phyloP scores from a whole-genome alignment of 1,140 invertebrate genomes.

The Meloidogyne chitwoodi region DNA sequence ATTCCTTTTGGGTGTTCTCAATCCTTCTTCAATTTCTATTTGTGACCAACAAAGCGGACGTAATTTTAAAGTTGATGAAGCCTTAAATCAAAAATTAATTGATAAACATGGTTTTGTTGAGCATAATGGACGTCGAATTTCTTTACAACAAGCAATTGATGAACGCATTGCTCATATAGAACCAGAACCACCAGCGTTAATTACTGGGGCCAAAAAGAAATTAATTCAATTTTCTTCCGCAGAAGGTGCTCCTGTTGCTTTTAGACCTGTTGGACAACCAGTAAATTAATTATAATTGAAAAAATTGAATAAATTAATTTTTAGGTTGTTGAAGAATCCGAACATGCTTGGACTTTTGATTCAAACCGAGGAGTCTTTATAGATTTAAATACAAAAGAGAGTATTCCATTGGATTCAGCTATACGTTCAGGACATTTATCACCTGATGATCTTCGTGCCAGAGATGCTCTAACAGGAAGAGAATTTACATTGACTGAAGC shows the following conservation, averaged over 20 bases:
- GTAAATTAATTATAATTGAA: not conserved
- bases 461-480: slow-evolving; percentile 70
- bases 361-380: slow-evolving; percentile 44
- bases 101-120: slow-evolving; percentile 76
- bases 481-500: slow-evolving; percentile 71
- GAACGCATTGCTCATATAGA: slow-evolving; percentile 68
- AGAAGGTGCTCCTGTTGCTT: slow-evolving; percentile 61
- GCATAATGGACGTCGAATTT: slow-evolving; percentile 73
- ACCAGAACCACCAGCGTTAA: slow-evolving; percentile 46
- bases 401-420: slow-evolving; percentile 71
- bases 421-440: slow-evolving; percentile 62
- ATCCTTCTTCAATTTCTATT: slow-evolving; percentile 73
- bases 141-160: slow-evolving; percentile 75
- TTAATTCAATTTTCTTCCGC: slow-evolving; percentile 57
- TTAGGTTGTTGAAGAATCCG: slow-evolving; percentile 50
- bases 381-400: slow-evolving; percentile 66
- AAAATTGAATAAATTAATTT: not conserved
- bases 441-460: slow-evolving; percentile 66
- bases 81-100: slow-evolving; percentile 76
- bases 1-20: slow-evolving; percentile 71
- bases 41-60: slow-evolving; percentile 77
- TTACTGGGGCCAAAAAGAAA: slow-evolving; percentile 42
- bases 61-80: slow-evolving; percentile 74
- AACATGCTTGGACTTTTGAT: slow-evolving; percentile 55
- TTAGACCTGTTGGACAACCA: slow-evolving; percentile 56